Evolutionary conservation across 1,140 invertebrate genomes (phyloP), one percentile per base, ranked within the genome.

Genomic region (Lasaia peninsularis): DNA sequence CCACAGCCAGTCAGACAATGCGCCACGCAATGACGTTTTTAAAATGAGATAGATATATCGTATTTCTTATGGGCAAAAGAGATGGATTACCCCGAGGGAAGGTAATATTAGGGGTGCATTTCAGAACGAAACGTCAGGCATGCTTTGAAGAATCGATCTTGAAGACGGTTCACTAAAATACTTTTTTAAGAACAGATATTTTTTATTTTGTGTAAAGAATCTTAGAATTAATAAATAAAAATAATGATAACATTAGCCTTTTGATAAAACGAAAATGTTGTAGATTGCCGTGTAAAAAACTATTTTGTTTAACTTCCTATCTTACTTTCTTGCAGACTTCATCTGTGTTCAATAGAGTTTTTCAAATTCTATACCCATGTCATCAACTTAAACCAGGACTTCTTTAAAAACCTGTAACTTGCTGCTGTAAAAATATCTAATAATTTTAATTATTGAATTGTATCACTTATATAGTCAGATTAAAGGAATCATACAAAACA

Each of bases 1-100:
- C 34, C 16, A 21, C 9, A 14, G 21, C 11, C 24, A 31, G 11
- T 66, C 75, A 85, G 85, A 86, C 85, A 88, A 86, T 86, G 82
- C 84, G 84, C 82, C 78, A 84, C 80, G 80, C 81, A 81, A 83
- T 88, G 85, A 86, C 85, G 85, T 86, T 88, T 86, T 73, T 65
- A 80, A 52, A 73, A 63, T 69, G 65, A 56, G 74, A 74, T 61
- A 62, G 56, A 59, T 24, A 66, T 75, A 66, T 28, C 50, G 59
- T 54, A 62, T 60, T 21, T 4, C 40, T 21, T 10, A 64, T 21
- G 75, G 58, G 65, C 16, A 69, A 82, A 53, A 65, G 75, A 69
- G 79, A 80, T 1, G 49, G 48, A 9, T 44, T 40, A 67, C 68
- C 58, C 52, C 62, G 50, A 75, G 80, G 78, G 77, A 75, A 75